A percentile compares a stretch with the other conserved stretches of the same genome.
Conservation (phyloP, 2,113 vertebrate species). For the Bos javanicus region DNA sequence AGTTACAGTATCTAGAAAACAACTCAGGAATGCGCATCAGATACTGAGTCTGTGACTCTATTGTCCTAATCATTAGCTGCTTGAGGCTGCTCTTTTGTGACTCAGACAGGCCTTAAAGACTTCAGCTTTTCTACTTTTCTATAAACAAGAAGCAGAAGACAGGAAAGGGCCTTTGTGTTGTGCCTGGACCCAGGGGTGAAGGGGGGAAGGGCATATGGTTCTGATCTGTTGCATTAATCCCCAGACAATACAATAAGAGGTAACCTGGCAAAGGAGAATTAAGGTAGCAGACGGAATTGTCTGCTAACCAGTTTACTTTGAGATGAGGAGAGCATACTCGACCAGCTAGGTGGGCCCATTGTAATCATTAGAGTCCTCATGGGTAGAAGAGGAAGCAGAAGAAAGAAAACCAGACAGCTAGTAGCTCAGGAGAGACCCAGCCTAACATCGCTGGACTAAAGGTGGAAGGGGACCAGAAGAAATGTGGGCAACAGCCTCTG, state of each 20-base stretch:
- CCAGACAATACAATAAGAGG: not conserved
- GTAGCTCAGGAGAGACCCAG: rapidly evolving
- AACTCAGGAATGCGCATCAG: not conserved
- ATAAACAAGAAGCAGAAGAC: not conserved
- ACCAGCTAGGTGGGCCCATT: not conserved
- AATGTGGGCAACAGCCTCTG: not conserved
- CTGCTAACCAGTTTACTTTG: not conserved
- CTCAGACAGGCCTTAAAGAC: not conserved
- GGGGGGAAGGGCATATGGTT: not conserved
- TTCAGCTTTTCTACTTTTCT: not conserved
- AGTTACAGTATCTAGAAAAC: not conserved
- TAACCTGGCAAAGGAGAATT: not conserved
- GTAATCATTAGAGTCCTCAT: not conserved
- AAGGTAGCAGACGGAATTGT: not conserved
- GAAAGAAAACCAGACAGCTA: not conserved
- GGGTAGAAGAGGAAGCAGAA: not conserved
- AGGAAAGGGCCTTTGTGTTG: not conserved
- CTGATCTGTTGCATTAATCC: not conserved
- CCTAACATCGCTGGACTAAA: not conserved
- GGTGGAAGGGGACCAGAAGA: not conserved
- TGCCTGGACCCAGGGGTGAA: not conserved
- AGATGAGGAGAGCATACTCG: not conserved
- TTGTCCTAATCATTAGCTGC: not conserved
- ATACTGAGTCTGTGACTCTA: not conserved
- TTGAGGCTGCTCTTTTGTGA: not conserved